phyloP scores from a whole-genome alignment of 2,797 vertebrate genomes.

The Chaetophractus vellerosus region DNA sequence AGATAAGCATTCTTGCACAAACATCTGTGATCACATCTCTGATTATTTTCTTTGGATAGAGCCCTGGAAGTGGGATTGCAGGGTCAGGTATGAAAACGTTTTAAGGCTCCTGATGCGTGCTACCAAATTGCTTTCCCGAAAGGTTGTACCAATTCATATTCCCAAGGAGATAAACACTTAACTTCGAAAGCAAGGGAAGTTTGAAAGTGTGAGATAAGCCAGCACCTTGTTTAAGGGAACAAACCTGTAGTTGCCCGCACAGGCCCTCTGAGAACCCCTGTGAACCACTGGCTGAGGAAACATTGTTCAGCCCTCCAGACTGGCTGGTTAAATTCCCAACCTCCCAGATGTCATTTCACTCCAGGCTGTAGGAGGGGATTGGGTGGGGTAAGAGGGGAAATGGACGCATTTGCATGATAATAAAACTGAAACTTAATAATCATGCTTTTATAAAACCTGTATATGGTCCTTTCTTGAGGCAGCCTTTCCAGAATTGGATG shows the following conservation, averaged over 20 bases:
- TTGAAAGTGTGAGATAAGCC: constrained; percentile 78
- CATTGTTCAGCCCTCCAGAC: constrained; percentile 57
- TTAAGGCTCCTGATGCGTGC: constrained; percentile 38
- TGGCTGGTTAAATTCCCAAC: constrained; percentile 77
- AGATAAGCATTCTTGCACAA: background rate
- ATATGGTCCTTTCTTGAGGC: constrained; percentile 75
- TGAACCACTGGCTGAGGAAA: constrained; percentile 70
- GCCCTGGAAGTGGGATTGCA: background rate
- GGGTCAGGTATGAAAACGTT: background rate
- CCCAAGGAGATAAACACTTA: constrained; percentile 78
- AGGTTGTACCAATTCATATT: constrained; percentile 64
- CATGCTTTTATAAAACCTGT: constrained; percentile 73
- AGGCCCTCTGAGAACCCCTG: constrained; percentile 63
- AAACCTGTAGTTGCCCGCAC: constrained; percentile 53
- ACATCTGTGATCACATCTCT: constrained; percentile 41
- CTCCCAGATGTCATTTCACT: constrained; percentile 83
- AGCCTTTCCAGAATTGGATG: constrained; percentile 75
- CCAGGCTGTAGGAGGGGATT: constrained; percentile 65
- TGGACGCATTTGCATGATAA: constrained; percentile 85
- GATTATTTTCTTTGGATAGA: constrained; percentile 51
- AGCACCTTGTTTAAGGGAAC: constrained; percentile 80
- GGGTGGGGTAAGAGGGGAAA: constrained; percentile 78
- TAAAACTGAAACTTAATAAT: constrained; percentile 84
- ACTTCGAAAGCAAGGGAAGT: constrained; percentile 78
- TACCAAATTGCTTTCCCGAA: constrained; percentile 76